Percentiles rank a stretch among this genome's conserved stretches.
Conservation (phyloP, 2,888 invertebrate species). For the Alsophila aescularia region DNA sequence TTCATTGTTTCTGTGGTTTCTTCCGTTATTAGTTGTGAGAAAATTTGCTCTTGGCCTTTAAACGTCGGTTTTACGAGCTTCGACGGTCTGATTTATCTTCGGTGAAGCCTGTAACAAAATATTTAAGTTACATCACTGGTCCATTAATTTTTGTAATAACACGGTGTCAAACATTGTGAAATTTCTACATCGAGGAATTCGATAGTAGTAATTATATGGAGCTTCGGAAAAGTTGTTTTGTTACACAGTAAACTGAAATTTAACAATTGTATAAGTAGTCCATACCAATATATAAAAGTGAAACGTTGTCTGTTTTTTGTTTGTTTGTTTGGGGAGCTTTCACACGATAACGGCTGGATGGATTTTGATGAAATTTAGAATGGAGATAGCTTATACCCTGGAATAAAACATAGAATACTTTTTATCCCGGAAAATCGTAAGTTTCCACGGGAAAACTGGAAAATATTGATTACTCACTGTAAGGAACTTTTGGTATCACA, state of each 20-base stretch:
- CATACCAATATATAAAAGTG: too few species aligned
- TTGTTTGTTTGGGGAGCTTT: too few species aligned
- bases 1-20: constrained; percentile 63
- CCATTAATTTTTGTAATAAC: constrained; percentile 34
- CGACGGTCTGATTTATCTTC: constrained; percentile 56
- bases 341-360: too few species aligned
- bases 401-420: too few species aligned
- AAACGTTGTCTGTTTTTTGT: too few species aligned
- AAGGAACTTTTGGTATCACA: too few species aligned
- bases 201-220: neutral
- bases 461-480: too few species aligned
- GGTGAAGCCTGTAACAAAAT: constrained; percentile 73
- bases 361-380: too few species aligned
- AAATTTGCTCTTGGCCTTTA: constrained; percentile 57
- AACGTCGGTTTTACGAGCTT: constrained; percentile 64
- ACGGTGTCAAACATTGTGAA: neutral
- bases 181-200: neutral
- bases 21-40: constrained; percentile 52
- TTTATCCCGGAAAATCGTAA: too few species aligned
- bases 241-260: neutral
- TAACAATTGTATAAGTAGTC: too few species aligned
- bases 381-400: too few species aligned
- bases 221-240: neutral
- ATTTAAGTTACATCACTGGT: constrained; percentile 50
- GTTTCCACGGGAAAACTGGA: too few species aligned